phyloP scores from a whole-genome alignment of 2,113 vertebrate genomes.

The Lepisosteus oculatus region DNA sequence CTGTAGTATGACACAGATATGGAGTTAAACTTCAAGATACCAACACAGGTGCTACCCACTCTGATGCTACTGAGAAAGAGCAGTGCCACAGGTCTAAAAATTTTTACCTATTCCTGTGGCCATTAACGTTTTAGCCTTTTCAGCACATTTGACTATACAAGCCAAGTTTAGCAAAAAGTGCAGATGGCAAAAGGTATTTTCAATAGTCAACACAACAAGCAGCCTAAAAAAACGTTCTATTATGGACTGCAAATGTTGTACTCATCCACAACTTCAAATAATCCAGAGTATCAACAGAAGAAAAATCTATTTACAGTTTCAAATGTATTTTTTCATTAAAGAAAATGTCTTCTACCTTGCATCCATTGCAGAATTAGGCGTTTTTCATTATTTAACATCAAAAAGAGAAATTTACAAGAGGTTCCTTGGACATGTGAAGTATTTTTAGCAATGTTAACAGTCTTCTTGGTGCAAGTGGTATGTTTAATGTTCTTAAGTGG shows the following conservation, averaged over 20 bases:
- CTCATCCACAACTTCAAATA: slow-evolving; percentile 29
- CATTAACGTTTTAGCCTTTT: slow-evolving; percentile 24
- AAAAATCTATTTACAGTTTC: slow-evolving; percentile 2
- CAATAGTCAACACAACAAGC: neutral
- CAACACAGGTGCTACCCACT: slow-evolving; percentile 36
- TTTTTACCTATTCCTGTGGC: slow-evolving; percentile 35
- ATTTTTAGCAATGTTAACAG: slow-evolving; percentile 60
- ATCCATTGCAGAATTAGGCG: slow-evolving; percentile 38
- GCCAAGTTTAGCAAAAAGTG: slow-evolving; percentile 48
- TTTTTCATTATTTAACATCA: slow-evolving; percentile 40
- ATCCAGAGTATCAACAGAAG: neutral
- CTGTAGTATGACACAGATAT: no score
- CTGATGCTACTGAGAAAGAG: slow-evolving; percentile 44
- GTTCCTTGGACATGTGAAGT: slow-evolving; percentile 47
- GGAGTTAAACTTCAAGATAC: no score
- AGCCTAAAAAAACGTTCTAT: no score
- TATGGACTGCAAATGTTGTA: slow-evolving; percentile 26
- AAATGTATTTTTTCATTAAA: slow-evolving; percentile 23
- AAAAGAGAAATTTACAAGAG: slow-evolving; percentile 54
- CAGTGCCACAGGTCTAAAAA: slow-evolving; percentile 5
- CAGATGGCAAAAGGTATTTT: slow-evolving; percentile 18
- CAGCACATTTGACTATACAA: slow-evolving; percentile 35
- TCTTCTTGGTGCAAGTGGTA: slow-evolving; percentile 67
- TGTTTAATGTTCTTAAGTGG: slow-evolving; percentile 58
- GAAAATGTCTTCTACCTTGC: slow-evolving; percentile 33